A percentile compares a stretch with the other conserved stretches of the same genome.
Evolutionary conservation across 2,113 vertebrate species (phyloP).

Genomic region (Scomber scombrus): DNA sequence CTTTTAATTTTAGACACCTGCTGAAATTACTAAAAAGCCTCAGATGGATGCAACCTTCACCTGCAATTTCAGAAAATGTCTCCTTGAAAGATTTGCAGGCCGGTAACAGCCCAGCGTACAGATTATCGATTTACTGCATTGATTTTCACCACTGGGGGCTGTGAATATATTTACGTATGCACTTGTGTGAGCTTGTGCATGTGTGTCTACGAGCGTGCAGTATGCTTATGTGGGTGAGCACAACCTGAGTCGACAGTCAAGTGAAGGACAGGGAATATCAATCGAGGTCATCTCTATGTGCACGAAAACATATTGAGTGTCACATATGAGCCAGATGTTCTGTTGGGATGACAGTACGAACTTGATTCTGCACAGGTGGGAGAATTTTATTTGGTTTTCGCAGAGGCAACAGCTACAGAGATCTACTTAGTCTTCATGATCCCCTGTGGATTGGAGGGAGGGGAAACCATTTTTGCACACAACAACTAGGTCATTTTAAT

Average conservation of each 20-base stretch:
- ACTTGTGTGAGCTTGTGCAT: slow-evolving; percentile 1
- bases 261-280: slow-evolving; percentile 36
- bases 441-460: slow-evolving; percentile 18
- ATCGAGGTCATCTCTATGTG: slow-evolving; percentile 7
- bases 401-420: slow-evolving; percentile 35
- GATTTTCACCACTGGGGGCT: slow-evolving; percentile 44
- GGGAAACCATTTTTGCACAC: slow-evolving; percentile 10
- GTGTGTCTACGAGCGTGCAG: neutral
- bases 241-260: slow-evolving; percentile 15
- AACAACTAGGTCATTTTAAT: slow-evolving; percentile 55
- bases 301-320: slow-evolving; percentile 14
- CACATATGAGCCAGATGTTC: neutral
- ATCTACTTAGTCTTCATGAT: slow-evolving; percentile 18
- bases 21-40: slow-evolving; percentile 20
- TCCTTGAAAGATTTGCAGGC: slow-evolving; percentile 34
- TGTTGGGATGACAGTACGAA: slow-evolving; percentile 15
- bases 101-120: neutral
- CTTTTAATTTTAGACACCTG: neutral
- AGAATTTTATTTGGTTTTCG: slow-evolving; percentile 40
- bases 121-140: slow-evolving; percentile 49
- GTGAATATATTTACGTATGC: slow-evolving; percentile 23
- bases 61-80: slow-evolving; percentile 27
- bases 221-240: slow-evolving; percentile 22
- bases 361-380: slow-evolving; percentile 30
- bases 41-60: slow-evolving; percentile 11